These are phyloP conservation scores for Ageneiosus marmoratus DNA, from an alignment of 2,113 vertebrate genomes.

Conservation along the genomic window DNA sequence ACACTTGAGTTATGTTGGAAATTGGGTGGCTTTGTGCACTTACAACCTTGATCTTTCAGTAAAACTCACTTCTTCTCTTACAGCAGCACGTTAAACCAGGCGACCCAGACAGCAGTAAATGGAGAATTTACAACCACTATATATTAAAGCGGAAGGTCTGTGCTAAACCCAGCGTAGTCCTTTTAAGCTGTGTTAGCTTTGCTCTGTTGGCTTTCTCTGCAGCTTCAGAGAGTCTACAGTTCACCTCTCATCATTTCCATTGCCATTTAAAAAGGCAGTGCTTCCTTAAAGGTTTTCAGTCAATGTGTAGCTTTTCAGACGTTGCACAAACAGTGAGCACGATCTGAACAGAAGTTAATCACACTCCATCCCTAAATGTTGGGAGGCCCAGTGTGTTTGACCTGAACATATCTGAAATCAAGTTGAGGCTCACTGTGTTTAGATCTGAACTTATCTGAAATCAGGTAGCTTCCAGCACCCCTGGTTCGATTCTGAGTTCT, in stretches of 20 bases:
- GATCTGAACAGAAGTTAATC: slow-evolving; percentile 48
- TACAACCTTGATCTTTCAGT: slow-evolving; percentile 60
- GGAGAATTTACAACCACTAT: slow-evolving; percentile 72
- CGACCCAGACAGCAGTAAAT: slow-evolving; percentile 71
- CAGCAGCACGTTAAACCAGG: slow-evolving; percentile 67
- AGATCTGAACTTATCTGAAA: no score
- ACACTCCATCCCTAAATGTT: slow-evolving; percentile 55
- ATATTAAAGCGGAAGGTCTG: slow-evolving; percentile 70
- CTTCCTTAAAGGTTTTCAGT: slow-evolving; percentile 68
- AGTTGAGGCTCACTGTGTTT: no score
- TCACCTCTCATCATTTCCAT: slow-evolving; percentile 73
- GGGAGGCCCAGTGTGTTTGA: slow-evolving; percentile 58
- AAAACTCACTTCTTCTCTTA: slow-evolving; percentile 67
- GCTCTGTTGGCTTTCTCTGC: slow-evolving; percentile 68
- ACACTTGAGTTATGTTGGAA: slow-evolving; percentile 45
- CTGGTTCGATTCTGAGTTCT: no score
- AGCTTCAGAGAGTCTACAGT: slow-evolving; percentile 68
- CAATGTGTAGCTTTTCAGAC: slow-evolving; percentile 63
- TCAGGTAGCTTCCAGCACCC: no score
- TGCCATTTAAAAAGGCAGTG: slow-evolving; percentile 68
- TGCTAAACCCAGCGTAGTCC: slow-evolving; percentile 73
- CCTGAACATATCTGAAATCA: slow-evolving; percentile 14
- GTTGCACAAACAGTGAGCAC: slow-evolving; percentile 37
- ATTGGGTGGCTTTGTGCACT: slow-evolving; percentile 57
- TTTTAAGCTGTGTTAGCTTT: slow-evolving; percentile 63